Percentiles rank a stretch among this genome's conserved stretches.
Evolutionary conservation across 1,140 invertebrate species (phyloP).

Genomic region (Tenebrio molitor): DNA sequence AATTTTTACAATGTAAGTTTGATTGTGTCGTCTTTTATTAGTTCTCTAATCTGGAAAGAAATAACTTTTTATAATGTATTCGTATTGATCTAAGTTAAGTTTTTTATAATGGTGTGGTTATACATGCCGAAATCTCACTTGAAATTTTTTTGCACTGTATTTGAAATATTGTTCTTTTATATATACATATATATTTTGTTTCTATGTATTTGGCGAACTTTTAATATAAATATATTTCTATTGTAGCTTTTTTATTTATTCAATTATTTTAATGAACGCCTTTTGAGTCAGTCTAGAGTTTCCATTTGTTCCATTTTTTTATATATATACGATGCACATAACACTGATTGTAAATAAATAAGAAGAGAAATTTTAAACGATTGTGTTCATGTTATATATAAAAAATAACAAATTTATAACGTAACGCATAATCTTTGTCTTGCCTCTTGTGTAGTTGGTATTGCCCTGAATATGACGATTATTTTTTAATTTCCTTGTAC

Average conservation of each 20-base stretch:
- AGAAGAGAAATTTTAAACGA: constrained; percentile 5
- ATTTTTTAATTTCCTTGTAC: constrained; percentile 47
- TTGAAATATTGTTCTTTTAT: constrained; percentile 60
- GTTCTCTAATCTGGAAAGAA: constrained; percentile 46
- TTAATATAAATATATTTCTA: constrained; percentile 65
- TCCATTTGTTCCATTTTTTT: constrained; percentile 2
- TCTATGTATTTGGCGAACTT: constrained; percentile 64
- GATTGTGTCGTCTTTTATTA: constrained; percentile 44
- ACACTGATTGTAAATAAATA: constrained; percentile 43
- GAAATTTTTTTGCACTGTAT: constrained; percentile 56
- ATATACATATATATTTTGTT: constrained; percentile 63
- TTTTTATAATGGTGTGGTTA: constrained; percentile 61
- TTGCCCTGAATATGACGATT: constrained; percentile 44
- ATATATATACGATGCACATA: constrained; percentile 14
- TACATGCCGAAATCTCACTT: constrained; percentile 60
- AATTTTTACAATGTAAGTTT: constrained; percentile 47
- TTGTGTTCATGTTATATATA: constrained; percentile 29
- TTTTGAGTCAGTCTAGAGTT: constrained; percentile 37
- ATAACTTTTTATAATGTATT: constrained; percentile 52
- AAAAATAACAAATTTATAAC: constrained; percentile 19
- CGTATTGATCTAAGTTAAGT: constrained; percentile 53
- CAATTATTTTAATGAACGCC: constrained; percentile 48
- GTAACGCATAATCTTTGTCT: constrained; percentile 49
- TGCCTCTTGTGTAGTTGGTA: constrained; percentile 61
- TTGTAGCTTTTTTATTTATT: constrained; percentile 60